Evolutionary conservation across 2,888 invertebrate species (phyloP), one percentile per base, ranked within the genome.

Genomic region (Hypomecis atomaria): DNA sequence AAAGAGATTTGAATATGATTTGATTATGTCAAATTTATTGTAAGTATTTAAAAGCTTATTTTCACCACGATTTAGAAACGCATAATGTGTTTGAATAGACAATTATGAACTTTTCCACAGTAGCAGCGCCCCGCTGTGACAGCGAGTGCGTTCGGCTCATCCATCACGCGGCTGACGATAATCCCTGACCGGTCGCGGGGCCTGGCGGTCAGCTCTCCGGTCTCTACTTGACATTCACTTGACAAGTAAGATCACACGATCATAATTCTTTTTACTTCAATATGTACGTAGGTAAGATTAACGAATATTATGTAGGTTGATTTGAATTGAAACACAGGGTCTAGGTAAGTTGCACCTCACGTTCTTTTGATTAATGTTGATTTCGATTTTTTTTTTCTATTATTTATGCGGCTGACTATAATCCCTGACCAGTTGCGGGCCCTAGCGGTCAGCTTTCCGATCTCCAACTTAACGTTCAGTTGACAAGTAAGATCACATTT

Each of bases 121-220:
- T 71, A 76, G 75, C 71, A 50, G 64, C 59, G 62, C 69, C 75
- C 74, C 66, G 73, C 72, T 68, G 75, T 70, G 70, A 71, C 70
- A 67, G 69, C 64, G 57, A 68, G 60, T 65, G 66, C 63, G 69
- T 59, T 65, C 69, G 70, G 71, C 67, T 76, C 79, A 80, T 81
- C 78, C 73, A 80, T 81, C 80, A 79, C 73, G 71, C 61, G 67
- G 67, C 64, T 23, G 65, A 63, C 67, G 72, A 72, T 76, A 75
- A 76, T 75, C 73, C 73, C 71, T 70, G 71, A 71, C 71, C 71
- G 72, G 70, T 67, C 71, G 70, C 64, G 56, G 23, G 23, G 23
- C 23, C 56, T 62, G 66, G 53, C 67, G 69, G 70, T 69, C 69
- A 63, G 60, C 68, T 59, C 54, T 65, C 53, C 61, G 61, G 53